Conservation (phyloP, 2,888 invertebrate genomes). For the Drosophila lutescens region DNA sequence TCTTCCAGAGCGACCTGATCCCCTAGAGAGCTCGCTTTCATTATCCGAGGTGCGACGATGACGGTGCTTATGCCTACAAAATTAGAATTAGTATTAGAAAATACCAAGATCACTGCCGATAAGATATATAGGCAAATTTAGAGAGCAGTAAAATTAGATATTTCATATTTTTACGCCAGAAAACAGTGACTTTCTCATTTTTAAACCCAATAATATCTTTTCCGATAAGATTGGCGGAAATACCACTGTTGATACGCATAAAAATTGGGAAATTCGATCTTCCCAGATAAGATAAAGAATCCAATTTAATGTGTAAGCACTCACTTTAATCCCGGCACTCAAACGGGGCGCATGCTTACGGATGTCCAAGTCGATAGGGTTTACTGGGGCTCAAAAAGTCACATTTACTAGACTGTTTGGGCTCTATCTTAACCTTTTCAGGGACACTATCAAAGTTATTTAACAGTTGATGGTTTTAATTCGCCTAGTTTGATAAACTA, state of each 20-base stretch:
- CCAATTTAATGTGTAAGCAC: not conserved
- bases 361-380: slow-evolving; percentile 8
- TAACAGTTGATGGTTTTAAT: slow-evolving; percentile 9
- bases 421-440: slow-evolving; percentile 11
- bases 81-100: too few species aligned
- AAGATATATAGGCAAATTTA: not conserved
- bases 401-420: slow-evolving; percentile 5
- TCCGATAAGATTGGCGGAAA: slow-evolving; percentile 10
- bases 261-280: slow-evolving; percentile 6
- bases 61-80: slow-evolving; percentile 89
- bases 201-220: not conserved
- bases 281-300: slow-evolving; percentile 17
- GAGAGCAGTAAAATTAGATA: not conserved
- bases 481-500: slow-evolving; percentile 7
- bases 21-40: slow-evolving; percentile 94
- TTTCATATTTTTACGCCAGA: not conserved
- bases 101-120: not conserved
- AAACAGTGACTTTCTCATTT: not conserved
- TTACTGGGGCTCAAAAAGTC: slow-evolving; percentile 8
- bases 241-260: slow-evolving; percentile 13
- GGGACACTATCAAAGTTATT: slow-evolving; percentile 9
- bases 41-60: slow-evolving; percentile 94
- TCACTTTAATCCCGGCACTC: not conserved
- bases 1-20: slow-evolving; percentile 92
- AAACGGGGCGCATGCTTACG: not conserved